These are phyloP conservation scores for Hirtodrosophila histrioides DNA, from an alignment of 2,888 invertebrate species.

Conservation along the genomic window DNA sequence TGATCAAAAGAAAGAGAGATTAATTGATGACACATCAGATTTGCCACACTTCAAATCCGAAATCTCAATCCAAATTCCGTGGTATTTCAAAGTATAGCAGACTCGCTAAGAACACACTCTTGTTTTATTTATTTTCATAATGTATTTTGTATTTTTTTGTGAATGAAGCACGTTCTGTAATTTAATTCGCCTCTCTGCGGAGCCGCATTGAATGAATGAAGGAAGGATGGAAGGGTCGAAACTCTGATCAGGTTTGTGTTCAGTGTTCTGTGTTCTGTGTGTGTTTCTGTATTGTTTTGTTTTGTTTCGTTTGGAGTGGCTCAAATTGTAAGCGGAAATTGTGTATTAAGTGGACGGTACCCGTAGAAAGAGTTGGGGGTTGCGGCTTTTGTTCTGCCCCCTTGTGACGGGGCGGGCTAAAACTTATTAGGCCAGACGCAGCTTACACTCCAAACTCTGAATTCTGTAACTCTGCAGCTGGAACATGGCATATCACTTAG, in stretches of 20 bases:
- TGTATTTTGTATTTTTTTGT: constrained; percentile 28
- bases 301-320: constrained; percentile 47
- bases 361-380: constrained; percentile 19
- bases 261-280: constrained; percentile 26
- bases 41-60: too few relatives aligned
- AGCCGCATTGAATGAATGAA: constrained; percentile 50
- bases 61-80: background rate
- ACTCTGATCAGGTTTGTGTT: constrained; percentile 58
- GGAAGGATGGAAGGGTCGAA: constrained; percentile 42
- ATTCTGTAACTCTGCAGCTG: constrained; percentile 30
- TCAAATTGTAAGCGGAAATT: constrained; percentile 75
- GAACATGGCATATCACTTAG: constrained; percentile 76
- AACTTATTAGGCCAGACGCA: constrained; percentile 31
- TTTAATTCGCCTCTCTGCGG: constrained; percentile 76
- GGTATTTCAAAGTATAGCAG: constrained; percentile 12
- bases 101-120: constrained; percentile 14
- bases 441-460: constrained; percentile 6
- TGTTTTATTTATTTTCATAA: constrained; percentile 24
- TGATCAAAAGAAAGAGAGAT: too few relatives aligned
- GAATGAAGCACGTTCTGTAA: constrained; percentile 72
- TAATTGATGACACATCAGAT: too few relatives aligned
- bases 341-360: constrained; percentile 70
- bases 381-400: constrained; percentile 13
- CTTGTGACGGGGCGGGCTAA: constrained; percentile 7
- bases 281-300: constrained; percentile 35